Conservation (phyloP, 2,113 vertebrate species). For the Corydoras sp. region DNA sequence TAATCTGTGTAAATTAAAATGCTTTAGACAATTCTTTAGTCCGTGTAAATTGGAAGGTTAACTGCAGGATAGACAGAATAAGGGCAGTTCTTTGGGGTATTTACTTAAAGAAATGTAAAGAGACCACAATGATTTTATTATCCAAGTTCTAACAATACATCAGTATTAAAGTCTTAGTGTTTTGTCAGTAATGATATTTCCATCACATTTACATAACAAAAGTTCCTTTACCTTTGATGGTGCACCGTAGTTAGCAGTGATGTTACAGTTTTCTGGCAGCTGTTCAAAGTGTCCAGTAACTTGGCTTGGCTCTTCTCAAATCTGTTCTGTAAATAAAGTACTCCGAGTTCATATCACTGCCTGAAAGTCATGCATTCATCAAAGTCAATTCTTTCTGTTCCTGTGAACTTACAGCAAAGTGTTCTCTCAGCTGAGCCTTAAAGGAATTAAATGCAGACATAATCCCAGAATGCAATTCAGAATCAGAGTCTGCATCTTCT, state of each 20-base stretch:
- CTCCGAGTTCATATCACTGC: not conserved
- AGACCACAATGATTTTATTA: no score
- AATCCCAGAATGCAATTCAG: constrained; percentile 51
- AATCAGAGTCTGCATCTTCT: constrained; percentile 41
- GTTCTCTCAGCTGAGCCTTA: constrained; percentile 61
- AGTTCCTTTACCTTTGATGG: constrained; percentile 57
- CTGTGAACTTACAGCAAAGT: constrained; percentile 63
- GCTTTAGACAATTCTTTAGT: no score
- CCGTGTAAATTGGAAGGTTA: no score
- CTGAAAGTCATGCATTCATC: not conserved
- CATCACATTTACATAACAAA: not conserved
- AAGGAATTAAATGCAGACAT: constrained; percentile 68
- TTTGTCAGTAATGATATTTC: not conserved
- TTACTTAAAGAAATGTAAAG: no score
- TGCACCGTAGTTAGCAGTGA: constrained; percentile 72
- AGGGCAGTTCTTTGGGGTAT: no score
- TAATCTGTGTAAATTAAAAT: no score
- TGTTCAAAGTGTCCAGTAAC: constrained; percentile 52
- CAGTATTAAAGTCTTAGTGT: no score
- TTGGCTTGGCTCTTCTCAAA: constrained; percentile 59
- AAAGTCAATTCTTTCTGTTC: not conserved
- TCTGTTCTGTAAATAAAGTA: constrained; percentile 50
- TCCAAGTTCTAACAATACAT: no score
- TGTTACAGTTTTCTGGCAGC: constrained; percentile 62
- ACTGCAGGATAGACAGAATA: no score